Evolutionary conservation across 2,113 vertebrate species (phyloP).

Genomic region (Bubo blakistoni): DNA sequence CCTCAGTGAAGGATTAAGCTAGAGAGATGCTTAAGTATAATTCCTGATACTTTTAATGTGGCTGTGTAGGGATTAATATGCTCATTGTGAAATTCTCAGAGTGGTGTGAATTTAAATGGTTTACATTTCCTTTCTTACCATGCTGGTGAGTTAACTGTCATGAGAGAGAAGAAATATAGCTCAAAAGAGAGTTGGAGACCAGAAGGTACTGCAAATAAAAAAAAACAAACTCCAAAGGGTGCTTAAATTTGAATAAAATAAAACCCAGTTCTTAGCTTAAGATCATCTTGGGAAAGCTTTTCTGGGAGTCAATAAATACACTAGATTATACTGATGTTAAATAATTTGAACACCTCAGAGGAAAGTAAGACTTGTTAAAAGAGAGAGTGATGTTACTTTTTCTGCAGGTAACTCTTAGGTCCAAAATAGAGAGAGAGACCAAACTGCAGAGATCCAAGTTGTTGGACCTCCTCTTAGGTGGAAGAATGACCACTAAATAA

Average conservation of each 20-base stretch:
- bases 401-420: neutral
- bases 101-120: neutral
- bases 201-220: conserved; percentile 1
- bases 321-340: neutral
- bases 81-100: neutral
- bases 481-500: neutral
- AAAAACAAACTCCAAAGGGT: neutral
- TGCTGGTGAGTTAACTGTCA: neutral
- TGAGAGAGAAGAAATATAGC: neutral
- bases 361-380: neutral
- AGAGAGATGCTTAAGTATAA: neutral
- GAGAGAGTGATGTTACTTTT: neutral
- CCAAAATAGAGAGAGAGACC: neutral
- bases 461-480: neutral
- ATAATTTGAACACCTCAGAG: neutral
- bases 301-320: neutral
- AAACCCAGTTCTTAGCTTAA: neutral
- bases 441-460: neutral
- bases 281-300: neutral
- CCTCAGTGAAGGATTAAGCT: neutral
- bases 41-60: neutral
- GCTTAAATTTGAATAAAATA: neutral
- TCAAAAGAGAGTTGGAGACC: neutral
- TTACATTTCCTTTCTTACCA: neutral
- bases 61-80: neutral